Evolutionary conservation across 2,888 invertebrate genomes (phyloP).

Genomic region (Phoronis australis): DNA sequence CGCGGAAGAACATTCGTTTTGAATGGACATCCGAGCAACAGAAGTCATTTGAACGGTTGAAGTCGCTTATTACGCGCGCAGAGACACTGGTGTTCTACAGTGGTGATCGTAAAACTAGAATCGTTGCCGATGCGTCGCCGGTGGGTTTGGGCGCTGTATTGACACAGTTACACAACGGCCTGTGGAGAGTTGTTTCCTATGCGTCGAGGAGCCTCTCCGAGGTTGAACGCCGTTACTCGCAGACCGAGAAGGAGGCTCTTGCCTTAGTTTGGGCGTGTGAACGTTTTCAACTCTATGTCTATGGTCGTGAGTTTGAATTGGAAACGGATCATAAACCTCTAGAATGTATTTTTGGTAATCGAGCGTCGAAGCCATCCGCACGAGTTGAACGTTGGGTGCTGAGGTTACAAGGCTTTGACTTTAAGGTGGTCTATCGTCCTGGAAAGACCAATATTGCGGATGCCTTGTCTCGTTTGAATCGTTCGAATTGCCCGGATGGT

Average conservation of each 20-base stretch:
- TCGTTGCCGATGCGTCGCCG: conserved; percentile 2
- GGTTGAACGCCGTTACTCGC: conserved; percentile 5
- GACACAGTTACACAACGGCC: conserved; percentile 3
- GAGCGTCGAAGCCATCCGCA: too few relatives aligned
- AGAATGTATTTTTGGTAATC: too few relatives aligned
- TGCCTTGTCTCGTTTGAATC: too few relatives aligned
- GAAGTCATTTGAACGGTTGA: conserved; percentile 4
- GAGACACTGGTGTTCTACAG: conserved; percentile 7
- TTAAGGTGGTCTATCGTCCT: too few relatives aligned
- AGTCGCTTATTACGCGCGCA: conserved; percentile 1
- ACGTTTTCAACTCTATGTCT: too few relatives aligned
- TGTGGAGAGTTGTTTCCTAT: conserved; percentile 3
- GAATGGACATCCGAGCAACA: conserved; percentile 4
- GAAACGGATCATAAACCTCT: conserved; percentile 7
- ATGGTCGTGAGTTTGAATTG: neutral
- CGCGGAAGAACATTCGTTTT: conserved; percentile 2
- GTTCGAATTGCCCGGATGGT: too few relatives aligned
- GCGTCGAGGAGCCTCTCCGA: conserved; percentile 3
- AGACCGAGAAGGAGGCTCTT: conserved; percentile 5
- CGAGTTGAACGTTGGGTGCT: too few relatives aligned
- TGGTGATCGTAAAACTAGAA: conserved; percentile 1
- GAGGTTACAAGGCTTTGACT: too few relatives aligned
- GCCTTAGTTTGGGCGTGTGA: conserved; percentile 6
- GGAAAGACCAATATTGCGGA: conserved; percentile 3
- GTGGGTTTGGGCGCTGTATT: conserved; percentile 4